Conservation (phyloP, 2,113 vertebrate species). For the Herpetotheres cachinnans region DNA sequence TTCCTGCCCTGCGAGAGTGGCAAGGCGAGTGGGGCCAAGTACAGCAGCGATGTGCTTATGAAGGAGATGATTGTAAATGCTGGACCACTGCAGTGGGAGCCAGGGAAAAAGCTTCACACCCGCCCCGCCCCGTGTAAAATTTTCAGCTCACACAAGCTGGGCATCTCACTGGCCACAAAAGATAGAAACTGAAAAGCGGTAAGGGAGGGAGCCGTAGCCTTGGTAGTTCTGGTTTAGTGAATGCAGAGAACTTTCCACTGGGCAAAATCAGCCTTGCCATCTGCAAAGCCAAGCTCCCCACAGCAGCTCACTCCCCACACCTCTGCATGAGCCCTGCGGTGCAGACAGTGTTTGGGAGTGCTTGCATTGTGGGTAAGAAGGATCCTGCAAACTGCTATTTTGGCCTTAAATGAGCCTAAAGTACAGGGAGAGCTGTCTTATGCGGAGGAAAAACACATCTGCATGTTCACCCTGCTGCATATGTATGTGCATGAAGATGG, state of each 20-base stretch:
- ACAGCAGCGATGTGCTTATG: neutral
- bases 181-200: neutral
- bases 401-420: neutral
- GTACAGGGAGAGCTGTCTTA: neutral
- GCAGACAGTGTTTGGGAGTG: rapidly evolving
- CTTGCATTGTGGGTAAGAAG: rapidly evolving
- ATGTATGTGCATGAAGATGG: rapidly evolving
- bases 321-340: neutral
- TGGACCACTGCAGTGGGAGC: neutral
- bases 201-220: neutral
- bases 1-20: neutral
- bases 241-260: neutral
- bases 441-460: neutral
- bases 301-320: neutral
- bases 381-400: neutral
- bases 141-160: neutral
- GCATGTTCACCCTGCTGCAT: rapidly evolving
- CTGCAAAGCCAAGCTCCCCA: neutral
- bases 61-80: neutral
- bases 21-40: neutral
- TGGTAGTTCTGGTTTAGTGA: neutral
- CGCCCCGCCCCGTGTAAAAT: rapidly evolving
- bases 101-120: neutral
- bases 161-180: neutral
- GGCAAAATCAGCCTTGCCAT: neutral